Evolutionary conservation across 2,888 invertebrate species (phyloP).

Genomic region (Chelonus formosanus): DNA sequence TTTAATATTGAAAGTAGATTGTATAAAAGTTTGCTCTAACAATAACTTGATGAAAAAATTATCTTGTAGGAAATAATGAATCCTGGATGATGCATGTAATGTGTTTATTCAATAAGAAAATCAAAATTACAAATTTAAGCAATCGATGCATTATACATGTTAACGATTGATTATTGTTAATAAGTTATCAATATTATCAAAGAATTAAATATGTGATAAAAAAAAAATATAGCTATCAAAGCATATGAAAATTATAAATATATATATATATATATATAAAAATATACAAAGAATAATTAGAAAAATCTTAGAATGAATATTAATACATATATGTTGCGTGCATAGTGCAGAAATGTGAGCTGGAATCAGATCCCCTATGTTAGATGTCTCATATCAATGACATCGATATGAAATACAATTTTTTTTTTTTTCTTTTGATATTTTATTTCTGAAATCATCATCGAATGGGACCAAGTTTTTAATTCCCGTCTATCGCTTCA

Average conservation of each 20-base stretch:
- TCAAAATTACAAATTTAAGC: slow-evolving; percentile 36
- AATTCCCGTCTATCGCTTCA: slow-evolving; percentile 35
- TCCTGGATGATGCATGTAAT: not conserved
- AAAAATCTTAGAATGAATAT: slow-evolving; percentile 38
- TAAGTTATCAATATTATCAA: slow-evolving; percentile 54
- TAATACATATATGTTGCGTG: slow-evolving; percentile 47
- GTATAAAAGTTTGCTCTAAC: too few relatives aligned
- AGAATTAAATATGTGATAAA: slow-evolving; percentile 57
- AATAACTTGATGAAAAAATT: too few relatives aligned
- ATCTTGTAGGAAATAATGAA: too few relatives aligned
- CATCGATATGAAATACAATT: not conserved
- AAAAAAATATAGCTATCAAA: slow-evolving; percentile 28
- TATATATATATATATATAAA: slow-evolving; percentile 39
- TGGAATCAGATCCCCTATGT: slow-evolving; percentile 16
- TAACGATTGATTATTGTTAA: slow-evolving; percentile 57
- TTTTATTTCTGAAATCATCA: slow-evolving; percentile 44
- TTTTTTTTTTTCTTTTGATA: too few relatives aligned
- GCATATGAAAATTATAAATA: slow-evolving; percentile 33
- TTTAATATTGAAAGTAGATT: too few relatives aligned
- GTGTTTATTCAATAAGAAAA: slow-evolving; percentile 38
- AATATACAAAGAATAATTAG: slow-evolving; percentile 37
- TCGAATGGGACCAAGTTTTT: slow-evolving; percentile 61
- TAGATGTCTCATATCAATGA: slow-evolving; percentile 17
- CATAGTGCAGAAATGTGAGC: slow-evolving; percentile 32
- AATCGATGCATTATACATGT: slow-evolving; percentile 44